phyloP scores from a whole-genome alignment of 2,888 invertebrate species.

The Psylliodes chrysocephalus region DNA sequence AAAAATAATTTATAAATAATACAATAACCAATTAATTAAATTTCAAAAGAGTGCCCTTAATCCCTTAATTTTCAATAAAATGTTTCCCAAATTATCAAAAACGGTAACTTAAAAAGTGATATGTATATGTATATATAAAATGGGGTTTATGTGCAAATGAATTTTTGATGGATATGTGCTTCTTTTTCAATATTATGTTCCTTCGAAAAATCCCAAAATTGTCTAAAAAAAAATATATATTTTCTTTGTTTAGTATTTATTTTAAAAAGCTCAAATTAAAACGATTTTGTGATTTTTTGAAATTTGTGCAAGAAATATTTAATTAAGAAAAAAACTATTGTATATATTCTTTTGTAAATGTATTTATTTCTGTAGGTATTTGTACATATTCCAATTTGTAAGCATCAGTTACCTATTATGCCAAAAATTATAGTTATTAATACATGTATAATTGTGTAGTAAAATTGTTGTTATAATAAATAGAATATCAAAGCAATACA shows the following conservation, averaged over 20 bases:
- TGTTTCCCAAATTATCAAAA: constrained; percentile 3
- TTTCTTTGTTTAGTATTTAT: background rate
- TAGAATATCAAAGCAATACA: constrained; percentile 41
- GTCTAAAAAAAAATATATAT: too few relatives aligned
- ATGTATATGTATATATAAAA: constrained; percentile 24
- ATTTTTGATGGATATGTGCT: constrained; percentile 28
- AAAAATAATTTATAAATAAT: too few relatives aligned
- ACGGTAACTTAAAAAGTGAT: constrained; percentile 10
- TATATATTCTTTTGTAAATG: constrained; percentile 45
- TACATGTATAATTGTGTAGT: constrained; percentile 62
- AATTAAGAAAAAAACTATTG: constrained; percentile 30
- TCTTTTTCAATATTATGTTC: constrained; percentile 12
- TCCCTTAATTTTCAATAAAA: too few relatives aligned
- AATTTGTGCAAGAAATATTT: constrained; percentile 26
- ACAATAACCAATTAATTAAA: too few relatives aligned
- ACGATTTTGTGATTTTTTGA: constrained; percentile 22
- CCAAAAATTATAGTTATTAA: constrained; percentile 56
- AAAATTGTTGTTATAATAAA: constrained; percentile 62
- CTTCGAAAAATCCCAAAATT: constrained; percentile 7
- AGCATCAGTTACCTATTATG: constrained; percentile 58
- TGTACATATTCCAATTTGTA: constrained; percentile 54
- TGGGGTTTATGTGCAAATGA: constrained; percentile 48
- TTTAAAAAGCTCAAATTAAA: constrained; percentile 6
- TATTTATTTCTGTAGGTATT: constrained; percentile 49
- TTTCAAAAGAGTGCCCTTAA: too few relatives aligned